Percentiles rank a stretch among this genome's conserved stretches.
These are phyloP conservation scores for Strigamia maritima DNA, from an alignment of 2,888 invertebrate species.

Conservation along the genomic window DNA sequence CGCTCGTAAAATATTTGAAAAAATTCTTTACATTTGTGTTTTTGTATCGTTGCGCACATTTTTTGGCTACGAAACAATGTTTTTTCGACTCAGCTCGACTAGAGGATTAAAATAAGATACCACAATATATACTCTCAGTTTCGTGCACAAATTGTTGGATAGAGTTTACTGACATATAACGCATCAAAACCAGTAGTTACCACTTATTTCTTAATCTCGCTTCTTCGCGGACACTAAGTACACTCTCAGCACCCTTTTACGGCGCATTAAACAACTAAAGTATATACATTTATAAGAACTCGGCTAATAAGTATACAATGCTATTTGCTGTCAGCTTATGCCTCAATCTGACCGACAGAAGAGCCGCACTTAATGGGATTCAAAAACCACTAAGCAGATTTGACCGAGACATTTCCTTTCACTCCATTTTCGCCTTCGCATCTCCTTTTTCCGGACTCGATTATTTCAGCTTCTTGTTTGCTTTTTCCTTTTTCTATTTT, in stretches of 20 bases:
- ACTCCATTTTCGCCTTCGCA: background rate
- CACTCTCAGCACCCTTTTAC: background rate
- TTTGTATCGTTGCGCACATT: too few species aligned
- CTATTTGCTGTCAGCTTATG: background rate
- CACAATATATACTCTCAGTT: too few species aligned
- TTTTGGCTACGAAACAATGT: too few species aligned
- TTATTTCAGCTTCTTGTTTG: constrained; percentile 6
- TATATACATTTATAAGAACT: background rate
- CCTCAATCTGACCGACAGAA: constrained; percentile 22
- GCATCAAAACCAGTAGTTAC: background rate
- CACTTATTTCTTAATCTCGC: constrained; percentile 9
- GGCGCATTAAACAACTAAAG: background rate
- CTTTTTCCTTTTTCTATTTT: background rate
- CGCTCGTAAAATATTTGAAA: too few species aligned
- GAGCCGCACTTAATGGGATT: constrained; percentile 34
- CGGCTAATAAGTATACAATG: background rate
- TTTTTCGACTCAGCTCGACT: too few species aligned
- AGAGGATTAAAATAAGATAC: too few species aligned
- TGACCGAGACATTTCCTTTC: constrained; percentile 23
- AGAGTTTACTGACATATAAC: background rate
- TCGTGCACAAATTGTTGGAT: too few species aligned
- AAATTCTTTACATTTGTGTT: too few species aligned
- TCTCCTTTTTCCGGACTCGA: background rate
- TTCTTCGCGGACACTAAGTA: background rate
- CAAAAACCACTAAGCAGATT: constrained; percentile 31